These are phyloP conservation scores for Podarcis siculus DNA, from an alignment of 2,797 vertebrate species.

Conservation along the genomic window DNA sequence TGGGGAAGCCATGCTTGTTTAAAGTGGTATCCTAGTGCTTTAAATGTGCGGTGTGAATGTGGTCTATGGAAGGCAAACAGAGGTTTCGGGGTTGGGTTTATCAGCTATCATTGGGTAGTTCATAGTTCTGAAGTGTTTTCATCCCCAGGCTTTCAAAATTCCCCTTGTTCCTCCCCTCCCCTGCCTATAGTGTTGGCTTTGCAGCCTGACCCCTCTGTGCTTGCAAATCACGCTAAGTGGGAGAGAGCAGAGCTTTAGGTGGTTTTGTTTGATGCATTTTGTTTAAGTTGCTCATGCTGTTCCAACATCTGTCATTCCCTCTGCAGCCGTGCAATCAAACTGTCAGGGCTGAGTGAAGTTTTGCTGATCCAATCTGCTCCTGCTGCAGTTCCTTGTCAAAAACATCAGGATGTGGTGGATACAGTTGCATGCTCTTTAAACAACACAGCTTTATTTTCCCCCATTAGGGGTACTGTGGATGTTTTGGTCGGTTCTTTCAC, in stretches of 20 bases:
- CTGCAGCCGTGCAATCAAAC: slow-evolving; percentile 63
- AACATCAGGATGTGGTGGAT: slow-evolving; percentile 56
- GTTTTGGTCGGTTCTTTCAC: slow-evolving; percentile 43
- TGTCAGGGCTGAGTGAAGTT: slow-evolving; percentile 69
- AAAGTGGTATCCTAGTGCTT: too few species aligned
- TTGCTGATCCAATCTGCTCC: slow-evolving; percentile 65
- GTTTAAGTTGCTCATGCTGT: slow-evolving; percentile 50
- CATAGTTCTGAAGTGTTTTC: slow-evolving; percentile 47
- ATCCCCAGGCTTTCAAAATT: background rate
- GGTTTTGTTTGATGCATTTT: slow-evolving; percentile 51
- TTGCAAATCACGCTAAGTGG: slow-evolving; percentile 50
- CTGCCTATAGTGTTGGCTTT: slow-evolving; percentile 32
- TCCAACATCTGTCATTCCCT: slow-evolving; percentile 68
- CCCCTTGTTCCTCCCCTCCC: background rate
- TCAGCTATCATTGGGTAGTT: slow-evolving; percentile 39
- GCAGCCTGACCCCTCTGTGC: slow-evolving; percentile 37
- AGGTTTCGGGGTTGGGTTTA: slow-evolving; percentile 40
- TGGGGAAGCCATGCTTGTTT: too few species aligned
- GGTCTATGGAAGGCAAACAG: slow-evolving; percentile 41
- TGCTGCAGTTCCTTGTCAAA: slow-evolving; percentile 63
- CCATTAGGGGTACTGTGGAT: slow-evolving; percentile 48
- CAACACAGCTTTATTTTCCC: slow-evolving; percentile 65
- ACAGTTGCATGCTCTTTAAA: slow-evolving; percentile 64
- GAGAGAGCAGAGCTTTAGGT: slow-evolving; percentile 27
- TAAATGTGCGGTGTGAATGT: too few species aligned